These are phyloP conservation scores for Copidosoma aretas DNA, from an alignment of 2,888 invertebrate species.

Conservation along the genomic window DNA sequence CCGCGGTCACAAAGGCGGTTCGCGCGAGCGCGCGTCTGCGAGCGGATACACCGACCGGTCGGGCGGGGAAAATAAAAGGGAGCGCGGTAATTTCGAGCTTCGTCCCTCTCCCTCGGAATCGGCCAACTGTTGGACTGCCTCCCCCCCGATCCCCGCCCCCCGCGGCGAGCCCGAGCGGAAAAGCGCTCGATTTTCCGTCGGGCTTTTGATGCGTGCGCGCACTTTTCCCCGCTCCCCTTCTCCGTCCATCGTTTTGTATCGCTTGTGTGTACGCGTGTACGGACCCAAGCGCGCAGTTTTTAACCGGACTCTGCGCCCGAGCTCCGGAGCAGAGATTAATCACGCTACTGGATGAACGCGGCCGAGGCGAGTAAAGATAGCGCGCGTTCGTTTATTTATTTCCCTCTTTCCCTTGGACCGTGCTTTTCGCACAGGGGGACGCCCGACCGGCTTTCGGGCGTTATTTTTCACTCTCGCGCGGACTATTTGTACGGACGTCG, in stretches of 20 bases:
- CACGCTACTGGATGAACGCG: not conserved
- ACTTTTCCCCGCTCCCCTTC: no score
- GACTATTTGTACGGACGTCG: no score
- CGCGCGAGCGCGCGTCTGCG: not conserved
- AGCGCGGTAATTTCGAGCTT: conserved; percentile 12
- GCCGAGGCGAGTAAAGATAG: not conserved
- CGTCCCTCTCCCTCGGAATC: conserved; percentile 45
- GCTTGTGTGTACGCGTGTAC: no score
- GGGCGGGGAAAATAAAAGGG: not conserved
- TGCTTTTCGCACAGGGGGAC: no score
- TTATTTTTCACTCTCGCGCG: no score
- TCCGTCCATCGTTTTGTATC: no score
- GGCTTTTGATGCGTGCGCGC: conserved; percentile 13
- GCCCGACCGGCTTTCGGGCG: no score
- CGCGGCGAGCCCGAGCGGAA: conserved; percentile 44
- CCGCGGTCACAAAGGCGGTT: conserved; percentile 35
- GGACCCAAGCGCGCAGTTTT: not conserved
- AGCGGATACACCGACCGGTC: not conserved
- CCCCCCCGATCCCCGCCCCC: conserved; percentile 50
- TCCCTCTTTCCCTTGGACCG: no score
- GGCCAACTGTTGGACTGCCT: conserved; percentile 52
- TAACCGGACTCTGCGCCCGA: not conserved
- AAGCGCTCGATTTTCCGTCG: conserved; percentile 47
- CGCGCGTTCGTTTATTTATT: no score
- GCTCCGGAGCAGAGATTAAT: not conserved